Percentiles rank a stretch among this genome's conserved stretches.
Evolutionary conservation across 2,797 vertebrate species (phyloP).

Genomic region (Crypturellus tataupa): DNA sequence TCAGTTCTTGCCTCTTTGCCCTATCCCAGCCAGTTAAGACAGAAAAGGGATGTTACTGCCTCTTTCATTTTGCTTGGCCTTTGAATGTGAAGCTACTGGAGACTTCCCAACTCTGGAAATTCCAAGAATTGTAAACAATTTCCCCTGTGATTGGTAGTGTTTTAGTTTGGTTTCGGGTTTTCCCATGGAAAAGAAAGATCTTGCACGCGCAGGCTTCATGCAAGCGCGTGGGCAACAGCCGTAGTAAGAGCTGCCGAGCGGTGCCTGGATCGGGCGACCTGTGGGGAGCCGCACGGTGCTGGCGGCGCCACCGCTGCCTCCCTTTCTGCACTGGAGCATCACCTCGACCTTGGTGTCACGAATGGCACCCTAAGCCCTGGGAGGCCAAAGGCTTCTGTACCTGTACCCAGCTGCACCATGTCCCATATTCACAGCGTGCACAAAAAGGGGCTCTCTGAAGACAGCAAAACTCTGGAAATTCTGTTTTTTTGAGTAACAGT

Average conservation of each 20-base stretch:
- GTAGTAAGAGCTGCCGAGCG: too few species aligned
- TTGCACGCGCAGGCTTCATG: too few species aligned
- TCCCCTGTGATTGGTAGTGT: not conserved
- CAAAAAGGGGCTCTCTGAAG: fast-evolving
- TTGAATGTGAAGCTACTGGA: fast-evolving
- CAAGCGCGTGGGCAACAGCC: too few species aligned
- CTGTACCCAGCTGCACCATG: fast-evolving
- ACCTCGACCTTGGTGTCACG: not conserved
- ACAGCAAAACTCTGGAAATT: fast-evolving
- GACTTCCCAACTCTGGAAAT: not conserved
- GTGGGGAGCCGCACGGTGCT: too few species aligned
- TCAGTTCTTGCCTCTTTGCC: not conserved
- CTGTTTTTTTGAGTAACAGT: fast-evolving
- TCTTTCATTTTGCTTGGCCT: not conserved
- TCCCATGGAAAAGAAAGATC: not conserved
- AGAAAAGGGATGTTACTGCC: not conserved
- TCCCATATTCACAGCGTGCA: fast-evolving
- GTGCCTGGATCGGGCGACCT: too few species aligned
- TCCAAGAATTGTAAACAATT: not conserved
- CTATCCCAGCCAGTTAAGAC: not conserved
- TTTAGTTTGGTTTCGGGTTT: not conserved
- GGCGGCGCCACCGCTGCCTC: too few species aligned
- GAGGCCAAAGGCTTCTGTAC: not conserved
- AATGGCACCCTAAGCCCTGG: not conserved
- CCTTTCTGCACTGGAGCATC: too few species aligned